These are phyloP conservation scores for Tauraco hartlaubi DNA, from an alignment of 2,797 vertebrate species.

Conservation along the genomic window DNA sequence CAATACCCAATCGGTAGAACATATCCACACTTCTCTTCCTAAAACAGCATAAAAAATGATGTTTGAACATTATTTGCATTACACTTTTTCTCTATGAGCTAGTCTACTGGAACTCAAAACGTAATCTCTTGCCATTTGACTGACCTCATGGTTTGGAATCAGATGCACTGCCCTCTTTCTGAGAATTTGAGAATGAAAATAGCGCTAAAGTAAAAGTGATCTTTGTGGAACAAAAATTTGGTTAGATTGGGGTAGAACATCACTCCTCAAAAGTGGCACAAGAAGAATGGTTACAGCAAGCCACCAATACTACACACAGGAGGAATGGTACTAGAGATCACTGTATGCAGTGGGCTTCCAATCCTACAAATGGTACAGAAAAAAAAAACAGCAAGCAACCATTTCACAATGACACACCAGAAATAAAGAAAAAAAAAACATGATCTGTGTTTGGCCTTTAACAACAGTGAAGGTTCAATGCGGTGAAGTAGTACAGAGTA, in stretches of 20 bases:
- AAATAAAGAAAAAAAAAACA: conserved; percentile 73
- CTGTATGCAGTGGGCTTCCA: conserved; percentile 76
- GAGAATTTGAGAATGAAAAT: conserved; percentile 75
- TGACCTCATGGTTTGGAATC: conserved; percentile 76
- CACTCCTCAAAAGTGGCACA: conserved; percentile 72
- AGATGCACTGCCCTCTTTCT: conserved; percentile 75
- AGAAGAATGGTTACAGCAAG: conserved; percentile 72
- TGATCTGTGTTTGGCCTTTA: conserved; percentile 80
- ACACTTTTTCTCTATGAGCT: conserved; percentile 69
- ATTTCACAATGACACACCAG: conserved; percentile 80
- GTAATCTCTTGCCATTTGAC: conserved; percentile 72
- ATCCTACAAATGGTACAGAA: conserved; percentile 89
- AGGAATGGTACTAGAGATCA: conserved; percentile 68
- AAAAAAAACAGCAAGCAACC: conserved; percentile 87
- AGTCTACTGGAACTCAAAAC: conserved; percentile 77
- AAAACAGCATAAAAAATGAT: conserved; percentile 73
- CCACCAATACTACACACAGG: conserved; percentile 73
- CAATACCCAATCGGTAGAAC: conserved; percentile 75
- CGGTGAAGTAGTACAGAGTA: conserved; percentile 38
- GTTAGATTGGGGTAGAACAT: conserved; percentile 77
- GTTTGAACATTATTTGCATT: conserved; percentile 75
- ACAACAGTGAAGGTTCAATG: conserved; percentile 54
- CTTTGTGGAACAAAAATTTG: conserved; percentile 77
- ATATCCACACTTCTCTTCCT: conserved; percentile 81
- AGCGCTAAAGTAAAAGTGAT: conserved; percentile 67